Percentiles rank a stretch among this genome's conserved stretches.
phyloP scores from a whole-genome alignment of 2,797 vertebrate species.

The Artibeus jamaicensis region DNA sequence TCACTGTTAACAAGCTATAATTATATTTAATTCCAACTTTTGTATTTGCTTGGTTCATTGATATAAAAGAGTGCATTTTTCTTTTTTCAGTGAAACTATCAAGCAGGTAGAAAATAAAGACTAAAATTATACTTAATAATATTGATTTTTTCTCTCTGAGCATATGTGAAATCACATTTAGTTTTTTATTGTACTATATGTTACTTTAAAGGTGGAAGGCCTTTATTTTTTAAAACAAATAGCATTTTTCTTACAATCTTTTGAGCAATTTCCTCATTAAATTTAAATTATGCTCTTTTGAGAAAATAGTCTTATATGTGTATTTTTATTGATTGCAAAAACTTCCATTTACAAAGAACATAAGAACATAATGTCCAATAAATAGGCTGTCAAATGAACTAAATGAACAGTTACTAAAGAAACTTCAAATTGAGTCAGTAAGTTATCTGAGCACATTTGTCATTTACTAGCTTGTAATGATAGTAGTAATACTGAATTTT shows the following conservation, averaged over 20 bases:
- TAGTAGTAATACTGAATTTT: not conserved
- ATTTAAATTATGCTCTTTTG: conserved; percentile 40
- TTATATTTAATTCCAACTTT: not conserved
- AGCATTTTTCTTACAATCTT: conserved; percentile 36
- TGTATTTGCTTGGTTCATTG: not conserved
- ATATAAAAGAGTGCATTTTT: not conserved
- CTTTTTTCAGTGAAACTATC: conserved; percentile 23
- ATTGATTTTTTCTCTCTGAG: not conserved
- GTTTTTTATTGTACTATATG: not conserved
- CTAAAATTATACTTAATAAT: conserved; percentile 8
- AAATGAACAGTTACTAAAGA: not conserved
- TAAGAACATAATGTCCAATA: not conserved
- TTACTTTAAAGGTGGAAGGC: conserved; percentile 3
- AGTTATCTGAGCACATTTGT: not conserved
- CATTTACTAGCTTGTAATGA: not conserved
- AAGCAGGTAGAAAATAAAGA: not conserved
- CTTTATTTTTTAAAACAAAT: conserved; percentile 48
- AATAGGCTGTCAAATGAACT: not conserved
- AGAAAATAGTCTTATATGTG: not conserved
- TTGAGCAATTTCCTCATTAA: conserved; percentile 38
- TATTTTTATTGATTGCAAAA: conserved; percentile 16
- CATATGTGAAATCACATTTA: not conserved
- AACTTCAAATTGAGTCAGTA: not conserved
- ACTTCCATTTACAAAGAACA: not conserved
- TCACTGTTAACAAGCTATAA: not conserved